These are phyloP conservation scores for Gavialis gangeticus DNA, from an alignment of 2,113 vertebrate species.

Conservation along the genomic window DNA sequence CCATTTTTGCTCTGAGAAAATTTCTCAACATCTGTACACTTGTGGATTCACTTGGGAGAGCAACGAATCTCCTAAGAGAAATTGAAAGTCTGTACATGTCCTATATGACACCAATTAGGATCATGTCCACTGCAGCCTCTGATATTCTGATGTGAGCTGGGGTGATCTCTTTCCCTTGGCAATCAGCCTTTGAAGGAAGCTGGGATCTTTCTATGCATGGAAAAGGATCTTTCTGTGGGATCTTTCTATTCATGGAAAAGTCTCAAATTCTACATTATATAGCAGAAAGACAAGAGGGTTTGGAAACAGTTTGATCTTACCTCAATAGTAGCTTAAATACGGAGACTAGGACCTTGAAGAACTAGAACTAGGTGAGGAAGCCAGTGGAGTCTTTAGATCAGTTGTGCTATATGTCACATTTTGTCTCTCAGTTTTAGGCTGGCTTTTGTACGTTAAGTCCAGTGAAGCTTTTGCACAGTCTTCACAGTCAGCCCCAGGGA, in stretches of 20 bases:
- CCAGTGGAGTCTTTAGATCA: neutral
- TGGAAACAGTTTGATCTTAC: neutral
- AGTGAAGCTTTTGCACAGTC: neutral
- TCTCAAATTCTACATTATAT: neutral
- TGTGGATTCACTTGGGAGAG: too few relatives aligned
- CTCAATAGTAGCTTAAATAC: neutral
- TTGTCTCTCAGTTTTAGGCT: neutral
- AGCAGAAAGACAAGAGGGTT: neutral
- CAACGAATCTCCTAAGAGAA: too few relatives aligned
- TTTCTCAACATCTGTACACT: too few relatives aligned
- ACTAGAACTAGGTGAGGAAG: neutral
- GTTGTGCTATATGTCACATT: neutral
- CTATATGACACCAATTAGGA: neutral
- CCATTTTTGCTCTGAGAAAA: too few relatives aligned
- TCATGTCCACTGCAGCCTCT: accelerated
- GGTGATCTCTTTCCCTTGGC: neutral
- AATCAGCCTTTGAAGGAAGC: neutral
- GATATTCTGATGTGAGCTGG: neutral
- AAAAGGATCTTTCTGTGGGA: neutral
- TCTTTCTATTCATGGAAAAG: neutral
- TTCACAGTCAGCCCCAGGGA: neutral
- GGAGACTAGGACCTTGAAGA: neutral
- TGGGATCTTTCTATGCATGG: neutral
- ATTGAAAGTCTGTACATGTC: too few relatives aligned
- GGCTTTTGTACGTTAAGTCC: neutral